phyloP scores from a whole-genome alignment of 2,888 invertebrate genomes.

The Sphecodes monilicornis region DNA sequence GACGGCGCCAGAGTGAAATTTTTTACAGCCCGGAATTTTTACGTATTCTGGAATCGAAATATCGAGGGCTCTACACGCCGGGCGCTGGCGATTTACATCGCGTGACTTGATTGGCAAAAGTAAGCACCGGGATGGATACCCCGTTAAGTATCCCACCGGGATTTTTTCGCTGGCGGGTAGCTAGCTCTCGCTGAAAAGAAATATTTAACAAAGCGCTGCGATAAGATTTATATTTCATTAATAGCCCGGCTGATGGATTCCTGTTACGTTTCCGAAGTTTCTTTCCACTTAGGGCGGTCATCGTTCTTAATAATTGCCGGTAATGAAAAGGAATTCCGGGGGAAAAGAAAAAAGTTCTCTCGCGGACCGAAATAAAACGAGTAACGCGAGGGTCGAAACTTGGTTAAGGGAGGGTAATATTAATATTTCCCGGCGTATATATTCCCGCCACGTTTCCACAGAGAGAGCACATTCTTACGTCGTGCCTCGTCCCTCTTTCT shows the following conservation, averaged over 20 bases:
- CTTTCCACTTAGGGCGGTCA: slow-evolving; percentile 24
- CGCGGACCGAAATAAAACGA: slow-evolving; percentile 27
- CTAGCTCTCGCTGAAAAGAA: background rate
- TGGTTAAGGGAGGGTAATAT: slow-evolving; percentile 15
- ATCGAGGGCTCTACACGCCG: background rate
- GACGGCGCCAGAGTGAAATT: background rate
- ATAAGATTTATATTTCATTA: slow-evolving; percentile 37
- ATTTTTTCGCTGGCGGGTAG: background rate
- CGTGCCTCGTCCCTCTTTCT: background rate
- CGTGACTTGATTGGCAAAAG: slow-evolving; percentile 22
- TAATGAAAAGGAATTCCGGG: slow-evolving; percentile 31
- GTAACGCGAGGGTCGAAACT: slow-evolving; percentile 8
- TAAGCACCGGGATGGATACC: slow-evolving; percentile 6
- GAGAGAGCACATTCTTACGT: slow-evolving; percentile 4
- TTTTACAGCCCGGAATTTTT: background rate
- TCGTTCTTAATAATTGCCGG: slow-evolving; percentile 35
- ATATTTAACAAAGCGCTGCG: slow-evolving; percentile 10
- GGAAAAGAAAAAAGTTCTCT: background rate
- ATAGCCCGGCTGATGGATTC: slow-evolving; percentile 20
- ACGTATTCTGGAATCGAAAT: slow-evolving; percentile 11
- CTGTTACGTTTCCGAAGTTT: slow-evolving; percentile 24
- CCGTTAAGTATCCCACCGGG: background rate
- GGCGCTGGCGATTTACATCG: background rate
- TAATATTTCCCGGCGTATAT: slow-evolving; percentile 27
- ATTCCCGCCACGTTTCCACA: slow-evolving; percentile 20